Conservation (phyloP, 2,113 vertebrate species). For the Caloenas nicobarica region DNA sequence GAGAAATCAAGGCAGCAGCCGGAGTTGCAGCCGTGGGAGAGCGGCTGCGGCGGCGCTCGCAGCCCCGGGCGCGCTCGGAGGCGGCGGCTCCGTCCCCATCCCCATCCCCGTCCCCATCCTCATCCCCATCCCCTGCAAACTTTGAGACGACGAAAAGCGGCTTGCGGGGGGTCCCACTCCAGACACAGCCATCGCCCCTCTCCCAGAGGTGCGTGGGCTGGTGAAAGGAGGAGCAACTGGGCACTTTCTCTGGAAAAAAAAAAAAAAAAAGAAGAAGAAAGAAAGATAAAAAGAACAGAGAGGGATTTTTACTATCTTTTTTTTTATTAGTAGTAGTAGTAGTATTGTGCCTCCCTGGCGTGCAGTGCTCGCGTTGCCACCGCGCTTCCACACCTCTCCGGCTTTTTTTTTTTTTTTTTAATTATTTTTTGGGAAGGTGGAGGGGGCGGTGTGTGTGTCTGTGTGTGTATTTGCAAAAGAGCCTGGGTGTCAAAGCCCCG, state of each 20-base stretch:
- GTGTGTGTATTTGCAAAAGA: no score
- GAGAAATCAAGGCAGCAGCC: constrained; percentile 68
- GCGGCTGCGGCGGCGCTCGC: not conserved
- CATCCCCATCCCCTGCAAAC: not conserved
- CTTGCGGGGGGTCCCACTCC: not conserved
- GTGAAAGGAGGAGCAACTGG: constrained; percentile 41
- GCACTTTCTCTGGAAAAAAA: not conserved
- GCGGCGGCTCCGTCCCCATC: not conserved
- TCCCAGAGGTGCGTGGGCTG: constrained; percentile 38
- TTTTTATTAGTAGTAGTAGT: not conserved
- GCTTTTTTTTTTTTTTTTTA: no score
- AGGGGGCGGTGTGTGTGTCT: no score
- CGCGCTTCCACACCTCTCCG: not conserved
- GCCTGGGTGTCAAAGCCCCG: no score
- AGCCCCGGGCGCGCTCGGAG: not conserved
- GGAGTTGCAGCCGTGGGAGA: constrained; percentile 63
- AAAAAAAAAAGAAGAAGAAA: not conserved
- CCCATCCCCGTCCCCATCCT: not conserved
- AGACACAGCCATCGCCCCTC: not conserved
- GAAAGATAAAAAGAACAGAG: not conserved
- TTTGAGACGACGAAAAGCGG: not conserved
- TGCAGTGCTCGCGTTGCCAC: not conserved
- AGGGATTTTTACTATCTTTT: not conserved
- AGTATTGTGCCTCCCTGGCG: not conserved
- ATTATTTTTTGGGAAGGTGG: no score